phyloP scores from a whole-genome alignment of 2,888 invertebrate species.

The Apotomis turbidana region DNA sequence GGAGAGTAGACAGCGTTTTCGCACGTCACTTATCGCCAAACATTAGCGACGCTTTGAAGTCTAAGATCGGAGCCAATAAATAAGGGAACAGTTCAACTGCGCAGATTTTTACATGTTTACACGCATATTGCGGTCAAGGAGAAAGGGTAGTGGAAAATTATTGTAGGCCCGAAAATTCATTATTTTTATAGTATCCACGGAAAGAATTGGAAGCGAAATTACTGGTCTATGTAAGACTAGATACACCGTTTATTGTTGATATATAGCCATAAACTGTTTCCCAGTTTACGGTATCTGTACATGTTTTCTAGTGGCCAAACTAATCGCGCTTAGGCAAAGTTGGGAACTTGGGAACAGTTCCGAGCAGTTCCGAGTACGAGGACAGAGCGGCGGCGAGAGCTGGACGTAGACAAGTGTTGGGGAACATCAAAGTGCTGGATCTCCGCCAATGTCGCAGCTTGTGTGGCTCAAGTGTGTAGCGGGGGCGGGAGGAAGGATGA shows the following conservation, averaged over 20 bases:
- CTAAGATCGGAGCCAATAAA: slow-evolving; percentile 25
- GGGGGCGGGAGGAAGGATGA: not conserved
- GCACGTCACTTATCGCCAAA: slow-evolving; percentile 30
- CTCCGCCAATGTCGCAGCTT: slow-evolving; percentile 35
- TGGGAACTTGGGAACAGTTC: slow-evolving; percentile 2
- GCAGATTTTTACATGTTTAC: slow-evolving; percentile 30
- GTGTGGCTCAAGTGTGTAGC: slow-evolving; percentile 7
- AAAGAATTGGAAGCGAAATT: no score
- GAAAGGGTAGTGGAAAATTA: not conserved
- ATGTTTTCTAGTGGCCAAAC: slow-evolving; percentile 10
- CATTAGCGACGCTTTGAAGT: slow-evolving; percentile 27
- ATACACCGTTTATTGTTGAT: no score
- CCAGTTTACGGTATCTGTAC: no score
- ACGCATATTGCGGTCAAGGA: slow-evolving; percentile 18
- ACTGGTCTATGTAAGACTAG: no score
- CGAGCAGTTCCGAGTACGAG: not conserved
- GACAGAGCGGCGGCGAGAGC: not conserved
- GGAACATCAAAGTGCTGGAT: slow-evolving; percentile 42
- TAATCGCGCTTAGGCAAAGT: slow-evolving; percentile 18
- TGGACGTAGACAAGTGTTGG: slow-evolving; percentile 40
- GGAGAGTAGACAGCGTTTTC: not conserved
- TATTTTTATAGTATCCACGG: no score
- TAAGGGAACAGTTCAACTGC: slow-evolving; percentile 1
- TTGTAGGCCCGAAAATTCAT: no score
- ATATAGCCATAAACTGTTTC: no score